Percentiles rank a stretch among this genome's conserved stretches.
These are phyloP conservation scores for Myanophis thanlyinensis DNA, from an alignment of 2,113 vertebrate genomes.

Conservation along the genomic window DNA sequence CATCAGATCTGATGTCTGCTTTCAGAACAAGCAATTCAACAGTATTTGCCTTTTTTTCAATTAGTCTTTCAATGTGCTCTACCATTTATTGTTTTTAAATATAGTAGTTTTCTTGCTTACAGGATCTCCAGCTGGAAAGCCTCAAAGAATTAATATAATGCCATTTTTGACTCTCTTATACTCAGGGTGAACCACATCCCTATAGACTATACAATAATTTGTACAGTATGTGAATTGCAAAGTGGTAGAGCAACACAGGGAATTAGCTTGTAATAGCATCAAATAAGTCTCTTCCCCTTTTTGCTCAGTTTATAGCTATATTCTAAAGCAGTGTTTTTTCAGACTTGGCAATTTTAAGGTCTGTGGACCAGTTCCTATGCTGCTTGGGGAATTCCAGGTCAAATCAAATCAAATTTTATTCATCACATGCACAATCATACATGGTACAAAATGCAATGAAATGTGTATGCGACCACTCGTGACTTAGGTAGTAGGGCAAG, in stretches of 20 bases:
- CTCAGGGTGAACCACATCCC: background rate
- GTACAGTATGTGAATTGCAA: accelerated
- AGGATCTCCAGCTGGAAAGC: background rate
- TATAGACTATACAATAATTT: background rate
- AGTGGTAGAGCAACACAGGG: background rate
- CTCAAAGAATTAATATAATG: background rate
- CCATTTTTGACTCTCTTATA: background rate
- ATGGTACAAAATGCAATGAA: too few relatives aligned
- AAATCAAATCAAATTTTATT: too few relatives aligned
- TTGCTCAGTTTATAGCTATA: background rate
- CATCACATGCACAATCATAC: too few relatives aligned
- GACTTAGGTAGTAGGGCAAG: too few relatives aligned
- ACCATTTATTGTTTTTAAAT: background rate
- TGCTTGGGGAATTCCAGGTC: background rate
- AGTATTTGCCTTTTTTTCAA: background rate
- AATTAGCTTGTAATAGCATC: background rate
- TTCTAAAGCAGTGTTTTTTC: background rate
- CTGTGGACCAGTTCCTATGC: background rate
- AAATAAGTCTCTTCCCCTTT: background rate
- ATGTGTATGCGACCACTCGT: too few relatives aligned
- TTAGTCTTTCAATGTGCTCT: background rate
- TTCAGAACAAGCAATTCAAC: background rate
- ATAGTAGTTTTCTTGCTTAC: background rate
- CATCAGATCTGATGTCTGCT: background rate
- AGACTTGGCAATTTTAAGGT: background rate